phyloP scores from a whole-genome alignment of 2,888 invertebrate species.

The Ormyrus nitidulus region DNA sequence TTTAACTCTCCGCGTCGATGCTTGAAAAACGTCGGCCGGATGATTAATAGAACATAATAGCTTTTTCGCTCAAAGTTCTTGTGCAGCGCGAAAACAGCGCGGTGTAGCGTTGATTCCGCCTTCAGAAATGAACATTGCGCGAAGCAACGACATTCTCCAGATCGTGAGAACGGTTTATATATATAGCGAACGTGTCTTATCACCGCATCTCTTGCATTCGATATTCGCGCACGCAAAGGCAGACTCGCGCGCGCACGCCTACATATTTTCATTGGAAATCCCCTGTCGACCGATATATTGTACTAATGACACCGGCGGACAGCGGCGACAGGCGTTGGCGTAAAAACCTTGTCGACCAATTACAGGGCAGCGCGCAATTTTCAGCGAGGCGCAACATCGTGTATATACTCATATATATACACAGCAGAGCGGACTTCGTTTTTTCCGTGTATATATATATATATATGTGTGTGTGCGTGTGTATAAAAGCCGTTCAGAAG shows the following conservation, averaged over 20 bases:
- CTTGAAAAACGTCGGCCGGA: neutral
- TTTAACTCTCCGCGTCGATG: too few relatives aligned
- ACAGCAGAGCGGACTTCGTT: neutral
- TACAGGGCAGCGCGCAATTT: slow-evolving; percentile 29
- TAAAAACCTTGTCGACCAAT: slow-evolving; percentile 48
- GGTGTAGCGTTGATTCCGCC: neutral
- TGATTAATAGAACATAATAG: neutral
- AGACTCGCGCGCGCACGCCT: neutral
- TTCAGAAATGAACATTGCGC: too few relatives aligned
- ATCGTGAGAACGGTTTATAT: too few relatives aligned
- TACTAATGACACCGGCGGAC: slow-evolving; percentile 38
- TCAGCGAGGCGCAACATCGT: slow-evolving; percentile 29
- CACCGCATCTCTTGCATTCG: neutral
- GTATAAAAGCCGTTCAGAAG: neutral
- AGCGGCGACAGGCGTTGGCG: slow-evolving; percentile 20
- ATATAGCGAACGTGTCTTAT: neutral
- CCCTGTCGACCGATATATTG: slow-evolving; percentile 36
- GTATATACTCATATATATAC: too few relatives aligned
- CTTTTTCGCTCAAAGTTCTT: too few relatives aligned
- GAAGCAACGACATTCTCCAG: too few relatives aligned
- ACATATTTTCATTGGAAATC: slow-evolving; percentile 2
- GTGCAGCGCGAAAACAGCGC: neutral
- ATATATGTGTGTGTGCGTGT: too few relatives aligned
- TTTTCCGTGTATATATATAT: neutral
- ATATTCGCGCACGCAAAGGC: neutral